Evolutionary conservation across 2,113 vertebrate genomes (phyloP), one percentile per base, ranked within the genome.

Genomic region (Tenrec ecaudatus): DNA sequence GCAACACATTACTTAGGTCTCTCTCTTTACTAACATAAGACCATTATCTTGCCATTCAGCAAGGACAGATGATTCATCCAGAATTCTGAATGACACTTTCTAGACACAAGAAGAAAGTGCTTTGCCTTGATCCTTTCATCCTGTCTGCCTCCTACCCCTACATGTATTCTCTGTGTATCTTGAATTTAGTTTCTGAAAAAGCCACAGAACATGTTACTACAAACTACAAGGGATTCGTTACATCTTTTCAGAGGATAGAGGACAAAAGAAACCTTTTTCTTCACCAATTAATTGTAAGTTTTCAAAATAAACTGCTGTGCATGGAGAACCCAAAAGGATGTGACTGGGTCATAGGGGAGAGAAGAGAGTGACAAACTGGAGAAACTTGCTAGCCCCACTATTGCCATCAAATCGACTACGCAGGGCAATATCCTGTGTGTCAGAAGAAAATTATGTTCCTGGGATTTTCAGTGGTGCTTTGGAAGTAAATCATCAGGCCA

Each of bases 21-120:
- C 94, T 96, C 75, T 94, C 89, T 95, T 96, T 96, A 95, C 96
- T 95, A 97, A 97, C 95, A 97, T 86, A 80, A 93, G 87, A 93
- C 69, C 88, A 97, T 97, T 95, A 95, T 95, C 93, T 95, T 96
- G 95, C 86, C 84, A 96, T 88, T 96, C 93, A 96, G 82, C 89
- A 95, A 86, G 82, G 94, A 91, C 77, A 91, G 71, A 89, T 92
- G 90, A 95, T 90, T 95, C 73, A 95, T 82, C 77, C n/a, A 68
- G 64, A 64, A 96, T 93, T 93, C 62, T 31, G 93, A 92, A 95
- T 93, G 88, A 93, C 47, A 92, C 33, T 60, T 93, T 85, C 43
- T 33, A 94, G 73, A 93, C 84, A 66, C 86, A 47, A 25, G 20
- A 8, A 36, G 3, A 4, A 3, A 38, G 33, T 4, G 29, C 23